Conservation (phyloP, 2,113 vertebrate genomes). For the Cyrtonyx montezumae region DNA sequence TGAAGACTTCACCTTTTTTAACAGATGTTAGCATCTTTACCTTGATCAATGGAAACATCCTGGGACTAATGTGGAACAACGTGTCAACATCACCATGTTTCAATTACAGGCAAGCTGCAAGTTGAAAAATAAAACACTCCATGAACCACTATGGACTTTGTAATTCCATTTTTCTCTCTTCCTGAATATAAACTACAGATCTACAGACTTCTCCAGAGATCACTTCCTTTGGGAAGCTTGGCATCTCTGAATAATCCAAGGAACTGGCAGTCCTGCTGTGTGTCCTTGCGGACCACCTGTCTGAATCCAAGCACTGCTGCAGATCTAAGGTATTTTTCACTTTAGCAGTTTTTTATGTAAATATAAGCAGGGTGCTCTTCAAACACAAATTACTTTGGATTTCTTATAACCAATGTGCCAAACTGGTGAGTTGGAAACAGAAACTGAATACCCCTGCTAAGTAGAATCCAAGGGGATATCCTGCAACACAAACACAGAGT, state of each 20-base stretch:
- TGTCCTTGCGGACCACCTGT: neutral
- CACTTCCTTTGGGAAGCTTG: neutral
- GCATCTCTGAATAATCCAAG: neutral
- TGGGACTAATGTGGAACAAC: neutral
- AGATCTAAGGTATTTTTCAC: slow-evolving; percentile 11
- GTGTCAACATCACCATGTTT: fast-evolving
- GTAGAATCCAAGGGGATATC: neutral
- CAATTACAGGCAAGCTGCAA: neutral
- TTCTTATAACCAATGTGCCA: neutral
- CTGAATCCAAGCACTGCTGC: neutral
- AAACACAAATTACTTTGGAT: slow-evolving; percentile 8
- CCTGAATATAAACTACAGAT: neutral
- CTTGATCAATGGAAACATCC: neutral
- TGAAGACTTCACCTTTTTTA: neutral
- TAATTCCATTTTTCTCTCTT: neutral
- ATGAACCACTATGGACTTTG: neutral
- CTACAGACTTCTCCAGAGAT: neutral
- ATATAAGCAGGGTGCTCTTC: slow-evolving; percentile 27
- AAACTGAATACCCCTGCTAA: neutral
- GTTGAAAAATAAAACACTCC: neutral
- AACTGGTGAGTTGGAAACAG: neutral
- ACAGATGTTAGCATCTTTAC: neutral
- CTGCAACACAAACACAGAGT: neutral
- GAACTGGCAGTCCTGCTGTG: neutral
- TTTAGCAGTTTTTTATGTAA: slow-evolving; percentile 20